Percentiles rank a stretch among this genome's conserved stretches.
Conservation (phyloP, 2,113 vertebrate genomes). For the Porphyrio hochstetteri region DNA sequence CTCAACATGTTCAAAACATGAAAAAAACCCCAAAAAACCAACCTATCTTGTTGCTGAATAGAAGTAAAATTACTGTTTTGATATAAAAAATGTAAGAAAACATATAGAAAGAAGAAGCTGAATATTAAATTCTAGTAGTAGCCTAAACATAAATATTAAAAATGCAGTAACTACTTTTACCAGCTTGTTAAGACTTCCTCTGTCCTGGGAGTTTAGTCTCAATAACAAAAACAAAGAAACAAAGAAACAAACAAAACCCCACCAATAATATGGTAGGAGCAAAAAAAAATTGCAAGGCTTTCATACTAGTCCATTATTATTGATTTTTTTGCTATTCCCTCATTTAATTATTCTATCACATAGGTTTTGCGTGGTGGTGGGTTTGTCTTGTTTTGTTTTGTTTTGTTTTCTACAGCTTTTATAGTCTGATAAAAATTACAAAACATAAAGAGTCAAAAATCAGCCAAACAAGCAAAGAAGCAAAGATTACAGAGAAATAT, state of each 20-base stretch:
- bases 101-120: neutral
- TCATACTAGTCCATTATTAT: neutral
- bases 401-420: neutral
- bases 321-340: neutral
- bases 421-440: neutral
- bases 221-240: neutral
- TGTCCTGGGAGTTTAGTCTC: neutral
- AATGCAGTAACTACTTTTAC: neutral
- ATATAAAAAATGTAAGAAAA: neutral
- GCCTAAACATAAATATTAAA: neutral
- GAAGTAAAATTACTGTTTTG: neutral
- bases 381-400: rapidly evolving
- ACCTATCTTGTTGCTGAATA: neutral
- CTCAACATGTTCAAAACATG: neutral
- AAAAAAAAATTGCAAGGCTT: neutral
- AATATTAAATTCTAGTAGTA: neutral
- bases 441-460: neutral
- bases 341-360: neutral
- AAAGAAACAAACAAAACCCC: neutral
- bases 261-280: neutral
- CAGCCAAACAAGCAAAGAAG: neutral
- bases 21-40: neutral
- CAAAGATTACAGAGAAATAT: neutral
- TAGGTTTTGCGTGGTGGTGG: rapidly evolving
- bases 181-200: neutral